Conservation (phyloP, 1,140 invertebrate genomes). For the Coelopa frigida region DNA sequence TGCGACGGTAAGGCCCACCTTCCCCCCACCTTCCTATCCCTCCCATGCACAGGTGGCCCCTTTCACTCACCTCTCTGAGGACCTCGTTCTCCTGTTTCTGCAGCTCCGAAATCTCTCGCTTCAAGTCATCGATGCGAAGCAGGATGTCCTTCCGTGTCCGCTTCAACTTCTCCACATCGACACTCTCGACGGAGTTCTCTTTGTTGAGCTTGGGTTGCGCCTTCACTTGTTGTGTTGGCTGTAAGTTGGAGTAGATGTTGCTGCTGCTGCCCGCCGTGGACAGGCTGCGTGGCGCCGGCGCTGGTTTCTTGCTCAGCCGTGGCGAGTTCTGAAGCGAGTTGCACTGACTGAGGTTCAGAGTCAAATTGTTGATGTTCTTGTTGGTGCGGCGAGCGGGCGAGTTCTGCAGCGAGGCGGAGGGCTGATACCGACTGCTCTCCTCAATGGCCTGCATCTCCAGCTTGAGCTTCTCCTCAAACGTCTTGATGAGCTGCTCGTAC, state of each 20-base stretch:
- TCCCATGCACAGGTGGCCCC: neutral
- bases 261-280: neutral
- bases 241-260: neutral
- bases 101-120: conserved; percentile 52
- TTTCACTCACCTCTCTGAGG: conserved; percentile 51
- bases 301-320: conserved; percentile 29
- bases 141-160: conserved; percentile 1
- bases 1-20: too few relatives aligned
- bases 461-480: conserved; percentile 41
- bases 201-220: neutral
- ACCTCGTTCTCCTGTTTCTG: conserved; percentile 53
- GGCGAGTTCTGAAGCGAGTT: conserved; percentile 22
- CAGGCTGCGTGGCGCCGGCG: conserved; percentile 26
- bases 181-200: neutral
- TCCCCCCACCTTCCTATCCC: too few relatives aligned
- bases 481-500: conserved; percentile 41
- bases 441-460: conserved; percentile 24
- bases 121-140: conserved; percentile 41
- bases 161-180: conserved; percentile 10
- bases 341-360: conserved; percentile 25
- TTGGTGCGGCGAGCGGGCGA: conserved; percentile 26
- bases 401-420: conserved; percentile 5
- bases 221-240: too few relatives aligned
- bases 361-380: conserved; percentile 42
- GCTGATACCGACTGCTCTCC: conserved; percentile 15